Evolutionary conservation across 2,113 vertebrate species (phyloP), one percentile per base, ranked within the genome.

Genomic region (Pao palembangensis): DNA sequence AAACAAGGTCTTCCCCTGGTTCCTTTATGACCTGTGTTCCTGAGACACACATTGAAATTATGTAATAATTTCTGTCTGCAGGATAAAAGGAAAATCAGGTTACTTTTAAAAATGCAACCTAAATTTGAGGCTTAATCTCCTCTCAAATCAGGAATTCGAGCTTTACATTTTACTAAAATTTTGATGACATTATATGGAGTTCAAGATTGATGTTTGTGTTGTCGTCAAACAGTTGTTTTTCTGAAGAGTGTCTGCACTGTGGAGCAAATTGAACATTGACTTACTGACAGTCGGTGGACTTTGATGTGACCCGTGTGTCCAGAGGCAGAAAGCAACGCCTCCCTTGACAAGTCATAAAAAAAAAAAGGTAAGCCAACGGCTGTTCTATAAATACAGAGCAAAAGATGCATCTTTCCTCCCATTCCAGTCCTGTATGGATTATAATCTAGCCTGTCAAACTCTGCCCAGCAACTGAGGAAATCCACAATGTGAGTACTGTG

Each of bases 231-330:
- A 11, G 13, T 60, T 87, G 79, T 82, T 89, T 83, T 80, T 79
- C 42, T 56, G 42, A 49, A 52, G 48, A 34, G 62, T 18, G 20
- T 21, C 56, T 71, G 64, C 48, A 41, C 58, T 56, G 34, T 55
- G 61, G 46, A 49, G 25, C 58, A 71, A 86, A 84, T 67, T 87
- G 87, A 86, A 90, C 88, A 85, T 87, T 88, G 88, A 88, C 82
- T 87, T 73, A 78, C 55, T 80, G 76, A 63, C 65, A 64, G 76
- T 56, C 49, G 8, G 49, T 91, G 91, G 87, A 92, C 90, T 92
- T 91, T 92, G 91, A 71, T 77, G 88, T 65, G 59, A 62, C 57
- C 69, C 4, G 11, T 65, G 64, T 53, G 8, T 51, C 61, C 48
- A 20, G 73, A 48, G 65, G 67, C 44, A 58, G 64, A 73, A 54